phyloP scores from a whole-genome alignment of 2,888 invertebrate species.

The Mallateleia sp. region DNA sequence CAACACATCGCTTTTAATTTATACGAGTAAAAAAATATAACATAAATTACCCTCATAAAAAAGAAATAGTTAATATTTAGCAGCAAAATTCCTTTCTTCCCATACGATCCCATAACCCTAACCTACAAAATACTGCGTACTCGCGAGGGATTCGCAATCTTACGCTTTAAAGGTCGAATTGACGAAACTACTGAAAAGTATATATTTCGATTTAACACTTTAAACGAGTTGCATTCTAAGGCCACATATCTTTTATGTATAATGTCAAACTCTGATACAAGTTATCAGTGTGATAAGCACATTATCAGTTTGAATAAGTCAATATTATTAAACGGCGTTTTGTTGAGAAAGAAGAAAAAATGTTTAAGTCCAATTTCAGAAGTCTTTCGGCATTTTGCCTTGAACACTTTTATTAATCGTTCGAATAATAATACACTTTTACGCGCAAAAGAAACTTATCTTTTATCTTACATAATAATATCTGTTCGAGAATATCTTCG shows the following conservation, averaged over 20 bases:
- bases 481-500: too few species aligned
- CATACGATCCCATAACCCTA: neutral
- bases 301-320: conserved; percentile 3
- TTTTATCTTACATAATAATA: too few species aligned
- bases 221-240: neutral
- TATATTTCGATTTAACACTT: neutral
- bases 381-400: neutral
- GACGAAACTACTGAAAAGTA: neutral
- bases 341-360: neutral
- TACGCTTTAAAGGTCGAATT: neutral
- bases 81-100: too few species aligned
- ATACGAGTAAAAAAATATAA: too few species aligned
- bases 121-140: neutral
- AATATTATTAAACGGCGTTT: neutral
- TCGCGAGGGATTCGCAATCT: neutral
- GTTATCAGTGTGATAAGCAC: conserved; percentile 29
- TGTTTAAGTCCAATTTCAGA: neutral
- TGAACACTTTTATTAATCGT: too few species aligned
- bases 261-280: conserved; percentile 28
- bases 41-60: too few species aligned
- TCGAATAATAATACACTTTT: too few species aligned
- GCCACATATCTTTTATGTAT: neutral
- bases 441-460: too few species aligned
- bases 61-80: too few species aligned
- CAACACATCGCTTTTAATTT: too few species aligned